Evolutionary conservation across 2,888 invertebrate species (phyloP).

Genomic region (Hemistola chrysoprasaria): DNA sequence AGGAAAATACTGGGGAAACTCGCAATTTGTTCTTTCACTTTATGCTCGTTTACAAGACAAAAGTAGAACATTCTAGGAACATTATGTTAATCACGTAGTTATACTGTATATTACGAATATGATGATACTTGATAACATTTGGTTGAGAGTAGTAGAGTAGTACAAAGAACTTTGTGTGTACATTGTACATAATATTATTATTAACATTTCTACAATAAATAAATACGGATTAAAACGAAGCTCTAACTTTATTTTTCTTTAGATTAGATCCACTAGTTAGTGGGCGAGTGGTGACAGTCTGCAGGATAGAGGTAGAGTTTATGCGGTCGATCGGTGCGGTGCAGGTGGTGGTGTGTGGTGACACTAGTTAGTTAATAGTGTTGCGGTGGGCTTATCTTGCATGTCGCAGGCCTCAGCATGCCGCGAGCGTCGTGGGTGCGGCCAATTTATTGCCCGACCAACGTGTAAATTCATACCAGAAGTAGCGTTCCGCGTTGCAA

Average conservation of each 20-base stretch:
- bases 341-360: constrained; percentile 39
- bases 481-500: constrained; percentile 36
- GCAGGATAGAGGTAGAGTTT: constrained; percentile 33
- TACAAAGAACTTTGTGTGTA: constrained; percentile 50
- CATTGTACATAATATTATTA: no score
- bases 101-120: constrained; percentile 61
- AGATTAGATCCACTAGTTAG: no score
- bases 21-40: constrained; percentile 83
- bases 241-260: no score
- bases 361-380: constrained; percentile 64
- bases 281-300: constrained; percentile 16
- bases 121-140: constrained; percentile 36
- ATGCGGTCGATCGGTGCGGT: constrained; percentile 52
- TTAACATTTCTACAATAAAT: no score
- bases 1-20: constrained; percentile 82
- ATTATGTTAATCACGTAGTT: constrained; percentile 80
- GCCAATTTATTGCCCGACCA: constrained; percentile 66
- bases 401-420: constrained; percentile 45
- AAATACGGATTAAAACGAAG: no score
- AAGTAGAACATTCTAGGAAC: constrained; percentile 80
- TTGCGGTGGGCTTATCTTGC: constrained; percentile 70
- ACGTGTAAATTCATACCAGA: constrained; percentile 36
- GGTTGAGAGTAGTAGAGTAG: constrained; percentile 35
- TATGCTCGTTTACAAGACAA: constrained; percentile 83
- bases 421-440: constrained; percentile 49